Conservation (phyloP, 2,888 invertebrate genomes). For the Dinocampus coccinellae region DNA sequence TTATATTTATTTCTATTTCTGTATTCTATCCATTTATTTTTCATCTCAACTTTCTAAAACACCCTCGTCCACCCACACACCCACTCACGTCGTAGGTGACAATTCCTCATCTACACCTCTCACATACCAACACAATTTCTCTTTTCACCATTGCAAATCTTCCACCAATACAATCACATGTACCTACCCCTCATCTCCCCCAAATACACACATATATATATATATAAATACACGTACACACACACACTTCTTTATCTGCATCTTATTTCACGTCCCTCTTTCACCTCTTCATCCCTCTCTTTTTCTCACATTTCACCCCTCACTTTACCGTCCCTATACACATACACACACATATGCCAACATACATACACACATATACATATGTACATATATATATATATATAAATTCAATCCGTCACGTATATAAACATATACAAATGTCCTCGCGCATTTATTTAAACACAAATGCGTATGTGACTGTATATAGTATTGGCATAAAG, state of each 20-base stretch:
- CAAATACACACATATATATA: too few relatives aligned
- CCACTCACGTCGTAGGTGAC: slow-evolving; percentile 55
- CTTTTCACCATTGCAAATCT: slow-evolving; percentile 56
- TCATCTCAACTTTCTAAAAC: slow-evolving; percentile 37
- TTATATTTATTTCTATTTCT: slow-evolving; percentile 33
- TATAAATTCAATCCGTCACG: slow-evolving; percentile 14
- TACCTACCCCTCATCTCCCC: too few relatives aligned
- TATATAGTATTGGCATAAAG: slow-evolving; percentile 15
- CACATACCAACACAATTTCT: too few relatives aligned
- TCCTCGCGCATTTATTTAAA: slow-evolving; percentile 24
- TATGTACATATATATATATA: slow-evolving; percentile 11
- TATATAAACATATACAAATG: slow-evolving; percentile 13
- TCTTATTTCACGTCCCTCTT: too few relatives aligned
- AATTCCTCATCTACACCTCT: slow-evolving; percentile 63
- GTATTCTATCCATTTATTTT: slow-evolving; percentile 32
- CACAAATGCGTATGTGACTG: not conserved
- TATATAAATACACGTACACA: too few relatives aligned
- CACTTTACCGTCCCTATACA: too few relatives aligned
- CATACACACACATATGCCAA: slow-evolving; percentile 45
- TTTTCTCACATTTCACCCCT: too few relatives aligned
- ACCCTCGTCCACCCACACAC: slow-evolving; percentile 28
- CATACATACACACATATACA: not conserved
- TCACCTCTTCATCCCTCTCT: too few relatives aligned
- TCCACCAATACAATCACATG: too few relatives aligned
- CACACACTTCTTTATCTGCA: too few relatives aligned